Evolutionary conservation across 1,140 invertebrate genomes (phyloP), one percentile per base, ranked within the genome.

Genomic region (Polypedilum pembai): DNA sequence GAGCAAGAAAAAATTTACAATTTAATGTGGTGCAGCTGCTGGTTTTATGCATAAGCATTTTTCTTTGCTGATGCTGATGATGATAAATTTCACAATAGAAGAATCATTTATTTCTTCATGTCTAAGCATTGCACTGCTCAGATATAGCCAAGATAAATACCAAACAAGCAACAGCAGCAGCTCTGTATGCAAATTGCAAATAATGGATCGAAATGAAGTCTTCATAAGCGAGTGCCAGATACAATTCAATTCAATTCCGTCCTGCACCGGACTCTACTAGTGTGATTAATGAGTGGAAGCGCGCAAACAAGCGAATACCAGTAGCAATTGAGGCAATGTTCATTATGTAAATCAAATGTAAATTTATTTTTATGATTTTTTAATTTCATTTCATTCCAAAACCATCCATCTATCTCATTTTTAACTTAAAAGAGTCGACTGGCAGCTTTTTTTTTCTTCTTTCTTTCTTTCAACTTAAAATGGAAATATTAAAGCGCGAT

Each of bases 311-410:
- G 18, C 20, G 65, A 18, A 69, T 20, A 69, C 65, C 65, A 69
- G 65, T 69, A 69, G 65, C 65, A 33, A 5, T 33, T 69, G 17
- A 66, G 18, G 45, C 45, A 18, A 21, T 69, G 65, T 69, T 69
- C 65, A 69, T 69, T 69, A 69, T 69, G 65, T 69, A 69, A 69
- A 69, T 69, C 20, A 20, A 21, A 69, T 69, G 65, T 69, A 69
- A 69, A 69, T 69, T 69, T 69, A 69, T 69, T 69, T 66, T 69
- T 69, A 69, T 69, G 65, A 69, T 69, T 69, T 69, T 69, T 69
- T 69, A 69, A 69, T 69, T 69, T 69, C 20, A 20, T 69, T 69
- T 69, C 45, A 56, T 56, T 56, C 10, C 45, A 8, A 12, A 8
- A n/a, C 10, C 45, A 56, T 56, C 45, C 45, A 56, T 56, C 45